Evolutionary conservation across 1,140 invertebrate genomes (phyloP), one percentile per base, ranked within the genome.

Genomic region (Papilio polytes): DNA sequence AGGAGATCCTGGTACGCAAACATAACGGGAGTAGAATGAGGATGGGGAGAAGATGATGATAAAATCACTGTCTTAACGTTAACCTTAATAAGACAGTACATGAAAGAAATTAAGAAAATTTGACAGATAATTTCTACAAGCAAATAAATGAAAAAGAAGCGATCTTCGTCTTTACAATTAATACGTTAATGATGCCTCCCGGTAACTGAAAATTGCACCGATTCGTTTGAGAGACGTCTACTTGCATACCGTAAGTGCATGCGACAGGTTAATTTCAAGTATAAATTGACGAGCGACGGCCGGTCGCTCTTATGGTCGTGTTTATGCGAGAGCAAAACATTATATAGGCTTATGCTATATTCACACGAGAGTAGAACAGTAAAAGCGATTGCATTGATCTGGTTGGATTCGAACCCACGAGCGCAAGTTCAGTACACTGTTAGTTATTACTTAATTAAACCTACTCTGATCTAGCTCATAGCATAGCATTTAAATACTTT

Each of bases 231-330:
- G 83, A 84, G 74, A 83, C 82, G 81, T 81, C 74, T 86, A 83
- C 86, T 86, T 83, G 85, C 80, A 81, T 84, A 81, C 87, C 83
- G 85, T 91, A 91, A 91, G 89, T 89, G 88, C 85, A 86, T 86
- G 88, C 88, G 91, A 92, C 92, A 93, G 91, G 90, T 91, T 92
- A 92, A 93, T 92, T 92, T 93, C 85, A 91, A 91, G 89, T 91
- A 91, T 91, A 92, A 93, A 92, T 93, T 90, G 91, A 89, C 88
- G 87, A 86, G 86, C 84, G 84, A 84, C 85, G 79, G 84, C 82
- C 82, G 87, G 85, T 84, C 80, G 78, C 86, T 90, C 91, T 92
- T 92, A 92, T 90, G 87, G 86, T 80, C 36, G 87, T 86, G 88
- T 92, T 91, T 91, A 90, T 88, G 88, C 85, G 81, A 88, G 85